A percentile compares a stretch with the other conserved stretches of the same genome.
Evolutionary conservation across 2,113 vertebrate genomes (phyloP).

Genomic region (Syngnathus floridae): DNA sequence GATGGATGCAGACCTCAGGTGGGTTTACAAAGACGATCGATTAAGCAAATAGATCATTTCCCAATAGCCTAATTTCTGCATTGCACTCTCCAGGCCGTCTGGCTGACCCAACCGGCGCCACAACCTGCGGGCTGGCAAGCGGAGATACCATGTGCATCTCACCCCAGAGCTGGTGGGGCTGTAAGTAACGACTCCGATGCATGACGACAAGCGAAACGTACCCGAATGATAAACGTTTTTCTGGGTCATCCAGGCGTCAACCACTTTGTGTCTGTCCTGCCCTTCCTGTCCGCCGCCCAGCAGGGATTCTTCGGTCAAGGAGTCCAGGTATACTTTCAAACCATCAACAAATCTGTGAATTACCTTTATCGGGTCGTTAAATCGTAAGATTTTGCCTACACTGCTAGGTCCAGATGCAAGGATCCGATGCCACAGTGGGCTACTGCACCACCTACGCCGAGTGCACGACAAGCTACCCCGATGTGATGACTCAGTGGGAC

Average conservation of each 20-base stretch:
- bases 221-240: neutral
- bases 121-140: slow-evolving; percentile 48
- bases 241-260: slow-evolving; percentile 51
- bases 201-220: too few species aligned
- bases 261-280: slow-evolving; percentile 56
- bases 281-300: slow-evolving; percentile 65
- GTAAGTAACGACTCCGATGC: slow-evolving; percentile 41
- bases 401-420: slow-evolving; percentile 50
- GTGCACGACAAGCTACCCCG: slow-evolving; percentile 45
- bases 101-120: slow-evolving; percentile 49
- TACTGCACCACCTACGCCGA: slow-evolving; percentile 53
- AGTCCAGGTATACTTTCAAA: slow-evolving; percentile 28
- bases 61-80: neutral
- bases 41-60: too few species aligned
- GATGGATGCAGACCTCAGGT: slow-evolving; percentile 84
- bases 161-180: slow-evolving; percentile 63
- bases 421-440: slow-evolving; percentile 35
- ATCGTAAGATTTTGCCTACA: neutral
- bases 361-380: neutral
- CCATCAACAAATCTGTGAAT: too few species aligned
- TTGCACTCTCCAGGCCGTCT: slow-evolving; percentile 47
- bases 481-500: slow-evolving; percentile 61
- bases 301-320: slow-evolving; percentile 47
- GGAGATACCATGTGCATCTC: slow-evolving; percentile 58
- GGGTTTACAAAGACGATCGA: neutral